A percentile compares a stretch with the other conserved stretches of the same genome.
Conservation (phyloP, 1,140 invertebrate species). For the Drosophila athabasca region DNA sequence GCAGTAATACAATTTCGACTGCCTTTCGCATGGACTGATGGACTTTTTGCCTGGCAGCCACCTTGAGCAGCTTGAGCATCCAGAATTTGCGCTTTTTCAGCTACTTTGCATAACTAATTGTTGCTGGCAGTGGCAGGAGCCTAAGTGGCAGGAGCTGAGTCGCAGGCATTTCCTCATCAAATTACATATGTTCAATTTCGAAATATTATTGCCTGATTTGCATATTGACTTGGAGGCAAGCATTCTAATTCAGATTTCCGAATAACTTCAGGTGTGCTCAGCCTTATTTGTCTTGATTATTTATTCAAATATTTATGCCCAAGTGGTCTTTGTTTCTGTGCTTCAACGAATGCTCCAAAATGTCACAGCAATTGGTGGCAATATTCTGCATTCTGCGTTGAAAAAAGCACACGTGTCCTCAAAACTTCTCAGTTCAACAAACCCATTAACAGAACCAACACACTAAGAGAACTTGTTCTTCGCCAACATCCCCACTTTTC, state of each 20-base stretch:
- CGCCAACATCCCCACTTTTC: conserved; percentile 9
- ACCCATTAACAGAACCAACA: conserved; percentile 25
- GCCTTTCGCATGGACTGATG: conserved; percentile 29
- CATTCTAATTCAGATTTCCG: conserved; percentile 3
- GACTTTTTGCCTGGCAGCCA: conserved; percentile 34
- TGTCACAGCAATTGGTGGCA: too few relatives aligned
- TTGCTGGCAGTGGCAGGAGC: conserved; percentile 6
- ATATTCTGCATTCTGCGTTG: neutral
- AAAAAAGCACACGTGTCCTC: neutral
- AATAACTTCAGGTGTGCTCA: conserved; percentile 33
- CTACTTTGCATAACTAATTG: conserved; percentile 59
- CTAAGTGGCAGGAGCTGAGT: neutral
- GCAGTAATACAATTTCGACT: conserved; percentile 64
- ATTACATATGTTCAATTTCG: conserved; percentile 33
- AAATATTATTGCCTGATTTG: conserved; percentile 48
- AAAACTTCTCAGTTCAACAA: conserved; percentile 14
- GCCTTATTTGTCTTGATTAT: conserved; percentile 22
- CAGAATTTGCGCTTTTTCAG: neutral
- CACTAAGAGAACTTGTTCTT: conserved; percentile 3
- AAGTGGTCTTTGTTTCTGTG: neutral
- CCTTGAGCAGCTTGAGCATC: conserved; percentile 23
- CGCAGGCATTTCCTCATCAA: conserved; percentile 3
- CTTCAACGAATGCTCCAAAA: conserved; percentile 1
- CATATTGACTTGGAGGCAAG: conserved; percentile 43
- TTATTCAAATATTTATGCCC: conserved; percentile 31